phyloP scores from a whole-genome alignment of 1,140 invertebrate genomes.

The Drosophila pseudoobscura region DNA sequence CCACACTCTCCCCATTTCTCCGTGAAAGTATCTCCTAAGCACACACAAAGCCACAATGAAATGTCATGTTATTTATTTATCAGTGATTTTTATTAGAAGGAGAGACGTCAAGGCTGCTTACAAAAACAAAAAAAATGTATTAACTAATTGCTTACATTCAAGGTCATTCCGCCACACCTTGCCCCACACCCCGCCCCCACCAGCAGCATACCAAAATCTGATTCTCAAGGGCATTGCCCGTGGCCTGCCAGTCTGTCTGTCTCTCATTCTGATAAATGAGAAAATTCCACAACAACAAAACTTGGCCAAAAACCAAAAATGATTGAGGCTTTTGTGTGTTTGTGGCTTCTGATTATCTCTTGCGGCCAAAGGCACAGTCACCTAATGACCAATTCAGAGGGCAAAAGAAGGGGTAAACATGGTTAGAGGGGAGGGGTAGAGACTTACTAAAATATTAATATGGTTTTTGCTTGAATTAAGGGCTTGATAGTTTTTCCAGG shows the following conservation, averaged over 20 bases:
- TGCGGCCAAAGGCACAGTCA: background rate
- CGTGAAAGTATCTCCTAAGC: too few species aligned
- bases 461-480: background rate
- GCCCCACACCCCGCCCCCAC: background rate
- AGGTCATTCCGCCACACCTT: slow-evolving; percentile 31
- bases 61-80: slow-evolving; percentile 75
- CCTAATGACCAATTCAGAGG: slow-evolving; percentile 32
- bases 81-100: slow-evolving; percentile 57
- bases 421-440: background rate
- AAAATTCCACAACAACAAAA: slow-evolving; percentile 17
- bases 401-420: background rate
- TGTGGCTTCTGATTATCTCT: slow-evolving; percentile 35
- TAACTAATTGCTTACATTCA: slow-evolving; percentile 68
- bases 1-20: too few species aligned
- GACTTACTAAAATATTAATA: slow-evolving; percentile 38
- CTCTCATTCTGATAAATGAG: slow-evolving; percentile 50
- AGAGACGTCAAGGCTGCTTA: slow-evolving; percentile 27
- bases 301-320: slow-evolving; percentile 29
- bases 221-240: slow-evolving; percentile 51
- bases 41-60: slow-evolving; percentile 25
- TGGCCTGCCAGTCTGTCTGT: slow-evolving; percentile 19
- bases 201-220: slow-evolving; percentile 29
- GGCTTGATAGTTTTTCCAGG: background rate
- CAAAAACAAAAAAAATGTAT: slow-evolving; percentile 48
- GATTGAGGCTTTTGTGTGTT: slow-evolving; percentile 11